A percentile compares a stretch with the other conserved stretches of the same genome.
These are phyloP conservation scores for Euplagia quadripunctaria DNA, from an alignment of 2,888 invertebrate genomes.

Conservation along the genomic window DNA sequence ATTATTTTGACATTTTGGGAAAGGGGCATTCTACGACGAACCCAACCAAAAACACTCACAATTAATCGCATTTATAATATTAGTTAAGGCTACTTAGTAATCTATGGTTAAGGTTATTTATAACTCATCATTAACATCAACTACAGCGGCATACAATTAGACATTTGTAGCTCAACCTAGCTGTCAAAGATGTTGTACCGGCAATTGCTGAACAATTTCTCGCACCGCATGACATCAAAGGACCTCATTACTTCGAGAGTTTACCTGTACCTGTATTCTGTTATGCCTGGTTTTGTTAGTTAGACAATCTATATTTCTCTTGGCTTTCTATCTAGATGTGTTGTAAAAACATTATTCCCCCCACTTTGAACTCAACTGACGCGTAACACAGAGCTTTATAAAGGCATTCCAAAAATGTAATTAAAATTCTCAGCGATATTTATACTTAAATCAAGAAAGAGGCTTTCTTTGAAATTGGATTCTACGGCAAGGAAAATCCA, in stretches of 20 bases:
- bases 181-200: conserved; percentile 38
- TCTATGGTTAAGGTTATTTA: no score
- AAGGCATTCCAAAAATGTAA: conserved; percentile 7
- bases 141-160: conserved; percentile 28
- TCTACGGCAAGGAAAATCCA: neutral
- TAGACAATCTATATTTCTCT: conserved; percentile 8
- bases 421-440: conserved; percentile 12
- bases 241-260: conserved; percentile 61
- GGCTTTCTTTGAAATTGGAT: conserved; percentile 16
- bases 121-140: neutral
- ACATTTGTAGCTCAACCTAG: conserved; percentile 28
- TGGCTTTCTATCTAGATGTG: neutral
- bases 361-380: conserved; percentile 8
- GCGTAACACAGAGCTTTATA: conserved; percentile 5
- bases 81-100: no score
- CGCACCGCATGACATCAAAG: conserved; percentile 76
- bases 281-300: conserved; percentile 1
- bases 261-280: conserved; percentile 12
- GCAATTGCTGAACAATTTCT: conserved; percentile 68
- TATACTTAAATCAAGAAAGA: conserved; percentile 9
- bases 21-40: no score
- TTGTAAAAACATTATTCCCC: neutral
- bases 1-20: no score
- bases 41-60: no score
- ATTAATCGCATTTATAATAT: no score